Percentiles rank a stretch among this genome's conserved stretches.
Conservation (phyloP, 2,797 vertebrate genomes). For the Babyrousa celebensis region DNA sequence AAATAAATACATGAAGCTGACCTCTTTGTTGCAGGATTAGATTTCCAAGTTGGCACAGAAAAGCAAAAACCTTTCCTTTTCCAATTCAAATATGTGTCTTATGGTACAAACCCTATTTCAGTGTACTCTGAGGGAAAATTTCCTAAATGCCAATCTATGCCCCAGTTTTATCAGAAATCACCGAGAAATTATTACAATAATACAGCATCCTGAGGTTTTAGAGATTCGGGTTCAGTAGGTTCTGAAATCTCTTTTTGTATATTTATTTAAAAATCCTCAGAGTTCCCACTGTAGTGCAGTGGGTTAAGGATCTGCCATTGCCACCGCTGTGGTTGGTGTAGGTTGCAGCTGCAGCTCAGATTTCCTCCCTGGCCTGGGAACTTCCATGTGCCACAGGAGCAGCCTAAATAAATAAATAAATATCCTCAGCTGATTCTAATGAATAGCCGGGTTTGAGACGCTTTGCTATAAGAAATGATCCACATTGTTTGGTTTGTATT, state of each 20-base stretch:
- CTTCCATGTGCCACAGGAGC: no score
- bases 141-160: neutral
- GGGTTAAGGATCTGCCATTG: no score
- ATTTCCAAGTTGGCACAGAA: constrained; percentile 55
- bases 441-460: constrained; percentile 52
- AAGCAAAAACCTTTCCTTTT: constrained; percentile 59
- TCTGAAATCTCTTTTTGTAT: constrained; percentile 55
- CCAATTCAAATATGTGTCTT: constrained; percentile 52
- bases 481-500: constrained; percentile 40
- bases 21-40: constrained; percentile 54
- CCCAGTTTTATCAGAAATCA: constrained; percentile 58
- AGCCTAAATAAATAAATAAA: no score
- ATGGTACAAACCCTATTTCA: constrained; percentile 32
- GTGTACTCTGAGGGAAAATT: constrained; percentile 12
- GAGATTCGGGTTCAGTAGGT: constrained; percentile 46
- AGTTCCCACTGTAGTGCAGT: no score
- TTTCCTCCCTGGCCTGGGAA: no score
- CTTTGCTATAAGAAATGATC: constrained; percentile 6
- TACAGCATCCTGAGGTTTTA: constrained; percentile 1
- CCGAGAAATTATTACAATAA: constrained; percentile 57
- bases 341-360: no score
- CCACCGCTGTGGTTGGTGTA: no score
- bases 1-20: constrained; percentile 21
- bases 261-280: constrained; percentile 48
- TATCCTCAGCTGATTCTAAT: neutral